A percentile compares a stretch with the other conserved stretches of the same genome.
phyloP scores from a whole-genome alignment of 1,140 invertebrate genomes.

The Ostrea denselamellosa region DNA sequence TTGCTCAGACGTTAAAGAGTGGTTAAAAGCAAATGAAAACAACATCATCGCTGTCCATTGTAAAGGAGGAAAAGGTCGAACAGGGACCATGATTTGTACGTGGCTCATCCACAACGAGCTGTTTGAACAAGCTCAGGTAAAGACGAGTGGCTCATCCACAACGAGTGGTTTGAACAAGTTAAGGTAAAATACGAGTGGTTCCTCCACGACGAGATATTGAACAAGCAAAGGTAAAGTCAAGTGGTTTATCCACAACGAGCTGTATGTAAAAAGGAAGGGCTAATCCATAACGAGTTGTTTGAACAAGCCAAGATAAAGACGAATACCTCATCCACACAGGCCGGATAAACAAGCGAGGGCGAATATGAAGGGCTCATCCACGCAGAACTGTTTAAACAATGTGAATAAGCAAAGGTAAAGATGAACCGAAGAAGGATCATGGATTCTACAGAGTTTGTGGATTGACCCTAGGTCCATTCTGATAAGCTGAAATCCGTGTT shows the following conservation, averaged over 20 bases:
- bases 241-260: too few species aligned
- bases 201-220: conserved; percentile 46
- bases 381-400: too few species aligned
- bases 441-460: too few species aligned
- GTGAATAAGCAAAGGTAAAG: too few species aligned
- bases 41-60: conserved; percentile 85
- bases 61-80: conserved; percentile 84
- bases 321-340: too few species aligned
- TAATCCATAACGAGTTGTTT: conserved; percentile 52
- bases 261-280: too few species aligned
- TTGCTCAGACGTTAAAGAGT: conserved; percentile 79
- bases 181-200: conserved; percentile 61
- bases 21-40: conserved; percentile 80
- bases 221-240: conserved; percentile 53
- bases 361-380: too few species aligned
- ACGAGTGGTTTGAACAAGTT: conserved; percentile 78
- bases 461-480: too few species aligned
- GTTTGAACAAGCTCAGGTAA: conserved; percentile 49
- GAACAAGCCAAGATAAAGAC: conserved; percentile 44
- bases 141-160: conserved; percentile 79
- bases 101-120: conserved; percentile 71
- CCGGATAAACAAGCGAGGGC: too few species aligned
- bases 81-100: conserved; percentile 82
- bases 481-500: too few species aligned
- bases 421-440: too few species aligned